A percentile compares a stretch with the other conserved stretches of the same genome.
Evolutionary conservation across 2,113 vertebrate genomes (phyloP).

Genomic region (Asarcornis scutulata): DNA sequence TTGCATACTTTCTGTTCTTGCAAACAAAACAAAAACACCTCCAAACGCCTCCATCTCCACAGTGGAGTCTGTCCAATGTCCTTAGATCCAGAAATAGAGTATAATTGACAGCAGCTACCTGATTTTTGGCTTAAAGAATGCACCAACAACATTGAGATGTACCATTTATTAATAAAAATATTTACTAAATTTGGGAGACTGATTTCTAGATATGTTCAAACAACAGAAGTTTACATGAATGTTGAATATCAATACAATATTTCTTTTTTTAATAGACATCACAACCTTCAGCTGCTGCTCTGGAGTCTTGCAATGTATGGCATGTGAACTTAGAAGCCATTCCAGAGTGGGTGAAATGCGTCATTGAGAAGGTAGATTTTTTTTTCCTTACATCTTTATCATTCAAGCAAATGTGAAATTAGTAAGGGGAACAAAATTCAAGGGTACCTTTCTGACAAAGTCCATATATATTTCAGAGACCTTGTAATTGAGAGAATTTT

Average conservation of each 20-base stretch:
- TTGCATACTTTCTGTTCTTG: background rate
- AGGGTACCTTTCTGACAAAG: background rate
- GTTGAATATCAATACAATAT: background rate
- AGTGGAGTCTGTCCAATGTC: background rate
- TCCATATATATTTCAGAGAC: background rate
- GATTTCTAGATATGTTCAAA: background rate
- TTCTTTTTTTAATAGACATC: slow-evolving; percentile 52
- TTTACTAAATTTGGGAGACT: background rate
- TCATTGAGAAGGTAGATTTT: slow-evolving; percentile 80
- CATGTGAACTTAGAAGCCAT: slow-evolving; percentile 82
- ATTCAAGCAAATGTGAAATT: background rate
- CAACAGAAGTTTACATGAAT: background rate
- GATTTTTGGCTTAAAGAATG: background rate
- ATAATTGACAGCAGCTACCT: background rate
- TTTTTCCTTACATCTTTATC: background rate
- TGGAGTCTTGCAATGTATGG: slow-evolving; percentile 79
- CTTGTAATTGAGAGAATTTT: background rate
- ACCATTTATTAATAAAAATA: background rate
- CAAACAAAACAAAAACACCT: background rate
- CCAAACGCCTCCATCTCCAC: background rate
- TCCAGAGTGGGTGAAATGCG: slow-evolving; percentile 83
- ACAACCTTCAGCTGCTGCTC: slow-evolving; percentile 13
- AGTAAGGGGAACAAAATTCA: background rate
- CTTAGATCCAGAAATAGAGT: background rate
- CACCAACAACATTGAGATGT: background rate